Percentiles rank a stretch among this genome's conserved stretches.
These are phyloP conservation scores for Tanytarsus gracilentus DNA, from an alignment of 2,888 invertebrate species.

Conservation along the genomic window DNA sequence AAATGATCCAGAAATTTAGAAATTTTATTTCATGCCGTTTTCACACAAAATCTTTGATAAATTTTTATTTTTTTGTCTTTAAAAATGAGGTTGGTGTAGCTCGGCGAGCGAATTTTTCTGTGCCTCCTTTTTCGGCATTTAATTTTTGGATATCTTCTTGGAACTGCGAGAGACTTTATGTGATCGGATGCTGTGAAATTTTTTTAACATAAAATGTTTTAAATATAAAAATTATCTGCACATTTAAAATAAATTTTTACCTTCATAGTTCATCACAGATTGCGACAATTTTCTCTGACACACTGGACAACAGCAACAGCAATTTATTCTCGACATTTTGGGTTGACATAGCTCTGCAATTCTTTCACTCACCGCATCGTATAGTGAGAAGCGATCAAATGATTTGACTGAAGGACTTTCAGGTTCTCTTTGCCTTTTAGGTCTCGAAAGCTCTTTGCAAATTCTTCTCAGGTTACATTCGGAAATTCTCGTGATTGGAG, in stretches of 20 bases:
- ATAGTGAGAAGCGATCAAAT: no score
- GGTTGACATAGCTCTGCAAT: background rate
- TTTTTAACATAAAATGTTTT: background rate
- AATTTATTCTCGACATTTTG: background rate
- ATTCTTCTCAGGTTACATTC: background rate
- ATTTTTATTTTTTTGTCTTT: background rate
- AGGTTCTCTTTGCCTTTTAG: background rate
- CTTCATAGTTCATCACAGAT: constrained; percentile 9
- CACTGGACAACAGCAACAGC: background rate
- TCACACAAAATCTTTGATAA: background rate
- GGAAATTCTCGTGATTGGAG: no score
- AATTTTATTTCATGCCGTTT: background rate
- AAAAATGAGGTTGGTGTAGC: no score
- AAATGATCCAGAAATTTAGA: constrained; percentile 61
- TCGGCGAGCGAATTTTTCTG: background rate
- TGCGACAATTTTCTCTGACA: background rate
- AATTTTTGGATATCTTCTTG: background rate
- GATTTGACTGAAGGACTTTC: background rate
- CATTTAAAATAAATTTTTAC: background rate
- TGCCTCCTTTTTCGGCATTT: background rate
- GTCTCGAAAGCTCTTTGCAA: background rate
- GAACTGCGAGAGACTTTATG: background rate
- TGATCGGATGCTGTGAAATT: constrained; percentile 1
- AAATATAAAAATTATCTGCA: no score
- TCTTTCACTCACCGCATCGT: no score